These are phyloP conservation scores for Rhinopomastus cyanomelas DNA, from an alignment of 2,113 vertebrate genomes.

Conservation along the genomic window DNA sequence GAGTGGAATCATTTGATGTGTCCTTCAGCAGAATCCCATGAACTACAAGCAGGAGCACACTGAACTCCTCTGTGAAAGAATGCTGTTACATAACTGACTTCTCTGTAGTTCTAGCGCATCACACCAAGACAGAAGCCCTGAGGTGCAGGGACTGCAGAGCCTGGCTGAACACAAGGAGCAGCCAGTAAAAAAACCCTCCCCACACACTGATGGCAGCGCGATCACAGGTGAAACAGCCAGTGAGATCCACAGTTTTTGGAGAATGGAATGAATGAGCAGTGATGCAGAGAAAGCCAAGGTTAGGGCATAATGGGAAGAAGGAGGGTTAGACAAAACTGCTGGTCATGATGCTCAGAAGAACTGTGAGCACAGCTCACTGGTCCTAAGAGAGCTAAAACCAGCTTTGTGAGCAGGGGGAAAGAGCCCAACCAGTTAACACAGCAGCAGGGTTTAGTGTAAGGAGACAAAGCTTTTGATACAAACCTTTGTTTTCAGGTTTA, in stretches of 20 bases:
- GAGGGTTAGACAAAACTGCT: neutral
- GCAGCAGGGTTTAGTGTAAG: neutral
- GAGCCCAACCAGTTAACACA: neutral
- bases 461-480: constrained; percentile 21
- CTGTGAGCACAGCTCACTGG: neutral
- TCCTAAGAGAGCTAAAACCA: neutral
- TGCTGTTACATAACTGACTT: neutral
- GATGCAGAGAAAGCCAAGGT: neutral
- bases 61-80: neutral
- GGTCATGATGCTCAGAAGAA: neutral
- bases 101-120: neutral
- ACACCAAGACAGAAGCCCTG: constrained; percentile 25
- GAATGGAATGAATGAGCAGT: neutral
- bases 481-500: constrained; percentile 94
- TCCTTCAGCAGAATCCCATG: neutral
- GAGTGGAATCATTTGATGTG: neutral
- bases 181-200: neutral
- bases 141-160: constrained; percentile 24
- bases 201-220: neutral
- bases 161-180: neutral
- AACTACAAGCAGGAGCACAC: neutral
- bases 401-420: neutral
- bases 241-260: neutral
- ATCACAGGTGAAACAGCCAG: neutral
- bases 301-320: neutral